Evolutionary conservation across 2,797 vertebrate species (phyloP).

Genomic region (Sebastes taczanowskii): DNA sequence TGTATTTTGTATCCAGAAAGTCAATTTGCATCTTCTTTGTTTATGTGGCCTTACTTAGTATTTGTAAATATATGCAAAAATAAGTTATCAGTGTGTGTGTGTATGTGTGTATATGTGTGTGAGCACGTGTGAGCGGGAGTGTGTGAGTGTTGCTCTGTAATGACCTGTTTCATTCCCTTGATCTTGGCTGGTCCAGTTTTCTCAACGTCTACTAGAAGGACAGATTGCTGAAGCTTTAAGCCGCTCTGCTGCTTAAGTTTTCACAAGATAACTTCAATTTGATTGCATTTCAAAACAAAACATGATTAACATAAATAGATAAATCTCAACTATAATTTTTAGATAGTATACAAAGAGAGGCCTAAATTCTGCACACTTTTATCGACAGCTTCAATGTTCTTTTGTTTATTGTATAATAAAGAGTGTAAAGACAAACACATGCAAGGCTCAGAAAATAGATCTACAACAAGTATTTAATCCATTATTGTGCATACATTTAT

Average conservation of each 20-base stretch:
- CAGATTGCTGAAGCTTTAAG: conserved; percentile 28
- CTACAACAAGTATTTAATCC: background rate
- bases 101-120: background rate
- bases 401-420: background rate
- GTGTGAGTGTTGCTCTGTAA: conserved; percentile 38
- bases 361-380: background rate
- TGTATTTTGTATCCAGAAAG: conserved; percentile 49
- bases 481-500: background rate
- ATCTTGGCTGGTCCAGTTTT: conserved; percentile 59
- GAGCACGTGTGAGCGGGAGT: background rate
- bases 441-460: background rate
- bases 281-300: conserved; percentile 18
- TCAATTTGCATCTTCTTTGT: conserved; percentile 39
- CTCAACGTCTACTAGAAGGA: conserved; percentile 33
- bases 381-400: background rate
- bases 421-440: background rate
- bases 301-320: background rate
- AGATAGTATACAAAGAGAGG: background rate
- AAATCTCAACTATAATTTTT: background rate
- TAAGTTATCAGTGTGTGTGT: background rate
- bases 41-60: conserved; percentile 32
- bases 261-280: background rate
- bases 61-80: conserved; percentile 51
- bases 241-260: background rate
- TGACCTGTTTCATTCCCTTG: conserved; percentile 70